These are phyloP conservation scores for Archegozetes longisetosus DNA, from an alignment of 1,140 invertebrate genomes.

Conservation along the genomic window DNA sequence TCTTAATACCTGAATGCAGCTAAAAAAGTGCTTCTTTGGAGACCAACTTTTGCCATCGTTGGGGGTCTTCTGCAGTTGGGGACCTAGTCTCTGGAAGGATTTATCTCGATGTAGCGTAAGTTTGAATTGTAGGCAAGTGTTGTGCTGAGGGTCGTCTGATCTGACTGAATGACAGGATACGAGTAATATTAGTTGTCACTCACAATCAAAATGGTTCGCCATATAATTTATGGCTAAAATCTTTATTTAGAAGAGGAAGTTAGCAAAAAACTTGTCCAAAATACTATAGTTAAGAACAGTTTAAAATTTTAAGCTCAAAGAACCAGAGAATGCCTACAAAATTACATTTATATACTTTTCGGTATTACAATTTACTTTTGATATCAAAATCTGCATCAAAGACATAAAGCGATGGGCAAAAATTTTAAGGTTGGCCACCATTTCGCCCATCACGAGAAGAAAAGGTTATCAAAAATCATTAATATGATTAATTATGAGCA, in stretches of 20 bases:
- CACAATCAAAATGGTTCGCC: neutral
- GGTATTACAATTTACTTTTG: no score
- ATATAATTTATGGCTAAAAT: neutral
- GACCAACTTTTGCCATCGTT: no score
- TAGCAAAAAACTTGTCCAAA: no score
- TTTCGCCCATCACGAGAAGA: neutral
- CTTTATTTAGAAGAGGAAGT: neutral
- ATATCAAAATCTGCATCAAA: no score
- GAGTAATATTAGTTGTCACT: neutral
- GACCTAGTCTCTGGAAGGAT: neutral
- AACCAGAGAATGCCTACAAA: no score
- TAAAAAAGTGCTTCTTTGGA: no score
- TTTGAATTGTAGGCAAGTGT: neutral
- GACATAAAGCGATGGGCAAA: no score
- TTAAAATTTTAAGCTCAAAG: no score
- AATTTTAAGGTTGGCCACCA: neutral
- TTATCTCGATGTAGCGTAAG: neutral
- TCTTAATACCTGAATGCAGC: no score
- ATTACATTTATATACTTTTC: no score
- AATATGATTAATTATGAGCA: neutral
- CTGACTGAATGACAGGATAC: neutral
- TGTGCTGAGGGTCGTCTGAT: neutral
- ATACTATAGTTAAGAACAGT: no score
- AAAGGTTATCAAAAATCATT: no score
- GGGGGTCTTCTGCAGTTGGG: neutral